phyloP scores from a whole-genome alignment of 2,113 vertebrate species.

The Egretta garzetta region DNA sequence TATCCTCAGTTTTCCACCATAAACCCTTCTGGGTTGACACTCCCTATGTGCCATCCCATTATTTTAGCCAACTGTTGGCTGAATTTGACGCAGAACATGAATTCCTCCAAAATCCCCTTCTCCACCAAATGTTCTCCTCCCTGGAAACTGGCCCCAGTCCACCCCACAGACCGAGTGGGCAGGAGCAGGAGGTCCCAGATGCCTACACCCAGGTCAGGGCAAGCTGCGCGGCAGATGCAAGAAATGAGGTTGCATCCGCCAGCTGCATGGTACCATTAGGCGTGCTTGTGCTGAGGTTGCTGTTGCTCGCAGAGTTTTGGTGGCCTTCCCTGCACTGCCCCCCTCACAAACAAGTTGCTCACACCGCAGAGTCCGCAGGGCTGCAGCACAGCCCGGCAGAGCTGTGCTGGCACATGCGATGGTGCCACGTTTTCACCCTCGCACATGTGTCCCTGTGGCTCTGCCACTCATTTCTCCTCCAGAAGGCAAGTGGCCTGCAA shows the following conservation, averaged over 20 bases:
- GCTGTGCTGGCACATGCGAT: background rate
- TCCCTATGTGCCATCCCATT: background rate
- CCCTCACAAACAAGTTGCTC: background rate
- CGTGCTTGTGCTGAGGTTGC: too few relatives aligned
- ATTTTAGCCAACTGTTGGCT: background rate
- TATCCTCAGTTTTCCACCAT: background rate
- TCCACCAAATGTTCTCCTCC: background rate
- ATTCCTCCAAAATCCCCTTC: background rate
- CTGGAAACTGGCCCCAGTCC: background rate
- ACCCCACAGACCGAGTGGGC: rapidly evolving
- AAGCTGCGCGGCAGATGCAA: background rate
- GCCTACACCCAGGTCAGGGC: rapidly evolving
- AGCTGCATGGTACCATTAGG: background rate
- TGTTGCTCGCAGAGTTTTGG: background rate
- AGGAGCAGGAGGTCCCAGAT: background rate
- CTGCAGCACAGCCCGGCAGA: background rate
- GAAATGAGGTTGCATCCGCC: background rate
- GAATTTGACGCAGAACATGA: background rate
- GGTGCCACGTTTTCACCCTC: background rate
- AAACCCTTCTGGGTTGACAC: background rate
- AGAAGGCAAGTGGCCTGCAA: background rate
- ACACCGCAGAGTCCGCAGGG: rapidly evolving
- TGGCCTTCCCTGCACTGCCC: background rate
- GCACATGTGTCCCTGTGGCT: background rate
- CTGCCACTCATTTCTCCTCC: background rate